These are phyloP conservation scores for Cryptus armator DNA, from an alignment of 2,888 invertebrate genomes.

Conservation along the genomic window DNA sequence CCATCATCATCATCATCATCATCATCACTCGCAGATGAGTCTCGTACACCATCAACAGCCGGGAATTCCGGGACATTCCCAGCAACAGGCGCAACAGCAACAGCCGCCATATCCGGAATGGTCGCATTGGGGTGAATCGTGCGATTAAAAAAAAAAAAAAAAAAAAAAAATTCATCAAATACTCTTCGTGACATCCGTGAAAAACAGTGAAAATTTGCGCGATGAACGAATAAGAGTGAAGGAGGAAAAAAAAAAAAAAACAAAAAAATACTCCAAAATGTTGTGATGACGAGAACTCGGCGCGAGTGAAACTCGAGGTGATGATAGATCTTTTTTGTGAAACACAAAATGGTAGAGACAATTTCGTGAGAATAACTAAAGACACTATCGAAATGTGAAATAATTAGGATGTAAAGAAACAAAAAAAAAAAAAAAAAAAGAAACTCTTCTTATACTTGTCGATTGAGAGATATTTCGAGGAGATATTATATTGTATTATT, in stretches of 20 bases:
- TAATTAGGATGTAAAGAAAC: constrained; percentile 2
- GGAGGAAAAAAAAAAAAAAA: background rate
- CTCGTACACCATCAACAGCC: constrained; percentile 76
- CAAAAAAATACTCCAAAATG: background rate
- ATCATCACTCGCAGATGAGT: constrained; percentile 76
- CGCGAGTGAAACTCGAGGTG: constrained; percentile 17
- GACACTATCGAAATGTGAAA: constrained; percentile 29
- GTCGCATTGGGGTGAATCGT: constrained; percentile 77
- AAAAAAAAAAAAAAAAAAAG: background rate
- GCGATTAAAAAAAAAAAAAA: constrained; percentile 79
- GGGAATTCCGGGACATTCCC: constrained; percentile 67
- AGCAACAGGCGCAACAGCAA: constrained; percentile 69
- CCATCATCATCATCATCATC: constrained; percentile 79
- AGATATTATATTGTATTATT: constrained; percentile 56
- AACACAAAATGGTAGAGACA: constrained; percentile 48
- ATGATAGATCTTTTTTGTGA: constrained; percentile 28
- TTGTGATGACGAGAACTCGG: constrained; percentile 28
- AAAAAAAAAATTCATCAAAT: background rate
- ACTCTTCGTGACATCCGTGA: constrained; percentile 47
- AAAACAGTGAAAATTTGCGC: constrained; percentile 12
- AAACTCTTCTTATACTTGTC: constrained; percentile 33
- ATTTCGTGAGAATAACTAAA: constrained; percentile 18
- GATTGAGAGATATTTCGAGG: constrained; percentile 27
- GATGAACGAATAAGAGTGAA: constrained; percentile 32
- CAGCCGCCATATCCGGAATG: constrained; percentile 72